These are phyloP conservation scores for Jacana jacana DNA, from an alignment of 2,113 vertebrate species.

Conservation along the genomic window DNA sequence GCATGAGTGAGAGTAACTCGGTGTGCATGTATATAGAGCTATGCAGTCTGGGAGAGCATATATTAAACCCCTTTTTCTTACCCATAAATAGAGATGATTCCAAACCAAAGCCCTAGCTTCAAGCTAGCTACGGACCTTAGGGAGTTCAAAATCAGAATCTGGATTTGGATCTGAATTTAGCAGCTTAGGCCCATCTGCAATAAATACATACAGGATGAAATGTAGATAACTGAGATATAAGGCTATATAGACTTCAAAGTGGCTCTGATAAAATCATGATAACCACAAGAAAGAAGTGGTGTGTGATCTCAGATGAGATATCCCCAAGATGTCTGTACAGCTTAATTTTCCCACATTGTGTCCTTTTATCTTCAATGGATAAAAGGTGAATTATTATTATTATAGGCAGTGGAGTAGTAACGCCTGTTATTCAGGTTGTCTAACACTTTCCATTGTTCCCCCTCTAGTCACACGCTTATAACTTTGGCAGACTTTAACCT, in stretches of 20 bases:
- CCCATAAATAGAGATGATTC: slow-evolving; percentile 53
- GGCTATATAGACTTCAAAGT: slow-evolving; percentile 70
- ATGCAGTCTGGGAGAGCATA: background rate
- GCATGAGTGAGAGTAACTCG: background rate
- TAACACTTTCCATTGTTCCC: slow-evolving; percentile 60
- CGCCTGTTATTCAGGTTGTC: slow-evolving; percentile 68
- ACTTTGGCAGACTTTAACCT: slow-evolving; percentile 47
- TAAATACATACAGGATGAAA: slow-evolving; percentile 70
- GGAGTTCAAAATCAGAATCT: slow-evolving; percentile 71
- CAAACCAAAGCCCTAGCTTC: slow-evolving; percentile 32
- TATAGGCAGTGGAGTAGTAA: slow-evolving; percentile 53
- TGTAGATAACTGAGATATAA: slow-evolving; percentile 70
- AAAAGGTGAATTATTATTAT: slow-evolving; percentile 72
- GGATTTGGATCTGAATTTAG: slow-evolving; percentile 69
- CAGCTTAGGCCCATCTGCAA: slow-evolving; percentile 71
- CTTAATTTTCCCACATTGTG: slow-evolving; percentile 71
- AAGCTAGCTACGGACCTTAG: slow-evolving; percentile 49
- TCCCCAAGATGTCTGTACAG: slow-evolving; percentile 64
- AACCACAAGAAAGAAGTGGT: slow-evolving; percentile 70
- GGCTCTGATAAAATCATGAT: slow-evolving; percentile 65
- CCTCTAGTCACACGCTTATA: background rate
- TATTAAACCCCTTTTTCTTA: slow-evolving; percentile 39
- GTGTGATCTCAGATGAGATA: slow-evolving; percentile 69
- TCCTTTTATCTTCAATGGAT: slow-evolving; percentile 69
- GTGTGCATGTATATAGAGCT: background rate